phyloP scores from a whole-genome alignment of 1,140 invertebrate genomes.

The Meloidogyne chitwoodi region DNA sequence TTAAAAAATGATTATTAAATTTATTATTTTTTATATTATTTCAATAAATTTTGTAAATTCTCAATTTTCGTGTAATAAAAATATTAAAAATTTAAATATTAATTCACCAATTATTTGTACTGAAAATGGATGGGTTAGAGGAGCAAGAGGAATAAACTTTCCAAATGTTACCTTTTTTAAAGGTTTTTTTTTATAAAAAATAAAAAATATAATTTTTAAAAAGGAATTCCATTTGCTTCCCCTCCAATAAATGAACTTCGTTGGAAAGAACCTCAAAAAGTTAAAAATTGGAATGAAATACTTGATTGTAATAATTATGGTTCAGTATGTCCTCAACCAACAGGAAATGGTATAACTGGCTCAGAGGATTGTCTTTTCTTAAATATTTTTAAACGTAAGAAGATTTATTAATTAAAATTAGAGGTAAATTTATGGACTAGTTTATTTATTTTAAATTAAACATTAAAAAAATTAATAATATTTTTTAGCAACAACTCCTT shows the following conservation, averaged over 20 bases:
- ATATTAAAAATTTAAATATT: too few species aligned
- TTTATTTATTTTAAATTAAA: too few species aligned
- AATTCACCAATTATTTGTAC: not conserved
- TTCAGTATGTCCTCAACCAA: not conserved
- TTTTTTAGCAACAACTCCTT: constrained; percentile 53
- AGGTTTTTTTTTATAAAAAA: not conserved
- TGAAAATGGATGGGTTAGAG: not conserved
- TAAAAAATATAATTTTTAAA: not conserved
- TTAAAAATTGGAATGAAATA: not conserved
- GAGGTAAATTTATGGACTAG: too few species aligned
- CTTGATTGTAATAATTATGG: not conserved
- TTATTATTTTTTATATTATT: too few species aligned
- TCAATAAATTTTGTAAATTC: too few species aligned
- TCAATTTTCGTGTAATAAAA: too few species aligned
- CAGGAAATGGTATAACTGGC: not conserved
- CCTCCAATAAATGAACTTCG: not conserved
- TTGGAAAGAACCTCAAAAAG: not conserved
- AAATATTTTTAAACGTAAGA: constrained; percentile 69
- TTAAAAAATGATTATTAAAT: too few species aligned
- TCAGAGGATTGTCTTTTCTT: constrained; percentile 90
- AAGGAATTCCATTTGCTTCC: not conserved
- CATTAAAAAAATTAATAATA: too few species aligned
- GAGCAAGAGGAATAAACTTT: not conserved
- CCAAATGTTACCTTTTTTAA: not conserved
- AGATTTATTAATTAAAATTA: too few species aligned